Evolutionary conservation across 2,888 invertebrate species (phyloP).

Genomic region (Sinelater perroti): DNA sequence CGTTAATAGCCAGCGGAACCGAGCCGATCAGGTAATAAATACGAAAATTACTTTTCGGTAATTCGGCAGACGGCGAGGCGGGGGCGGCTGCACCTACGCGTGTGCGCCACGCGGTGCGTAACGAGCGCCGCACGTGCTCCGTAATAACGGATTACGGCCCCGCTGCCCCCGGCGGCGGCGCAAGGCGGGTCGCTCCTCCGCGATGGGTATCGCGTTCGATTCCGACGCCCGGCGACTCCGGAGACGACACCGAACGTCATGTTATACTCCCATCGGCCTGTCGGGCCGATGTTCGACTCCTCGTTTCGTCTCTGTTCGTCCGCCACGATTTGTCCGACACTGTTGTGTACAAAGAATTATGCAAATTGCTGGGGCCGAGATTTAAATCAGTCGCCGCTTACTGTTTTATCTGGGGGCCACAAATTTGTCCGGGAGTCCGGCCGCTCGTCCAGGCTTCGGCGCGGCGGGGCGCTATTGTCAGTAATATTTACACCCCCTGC

Average conservation of each 20-base stretch:
- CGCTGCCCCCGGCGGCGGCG: constrained; percentile 11
- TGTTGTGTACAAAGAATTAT: constrained; percentile 21
- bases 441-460: constrained; percentile 49
- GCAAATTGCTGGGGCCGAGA: constrained; percentile 43
- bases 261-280: constrained; percentile 49
- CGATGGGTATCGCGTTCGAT: constrained; percentile 49
- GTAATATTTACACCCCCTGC: constrained; percentile 59
- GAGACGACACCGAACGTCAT: constrained; percentile 54
- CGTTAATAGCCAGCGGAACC: too few species aligned
- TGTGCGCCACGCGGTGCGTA: constrained; percentile 37
- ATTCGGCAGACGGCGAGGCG: constrained; percentile 1
- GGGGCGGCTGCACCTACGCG: constrained; percentile 27
- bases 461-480: constrained; percentile 57
- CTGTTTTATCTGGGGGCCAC: constrained; percentile 48
- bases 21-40: background rate
- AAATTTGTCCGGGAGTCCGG: too few species aligned
- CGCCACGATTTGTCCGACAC: constrained; percentile 1
- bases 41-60: constrained; percentile 1
- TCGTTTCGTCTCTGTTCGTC: constrained; percentile 21
- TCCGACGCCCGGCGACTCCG: constrained; percentile 52
- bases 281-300: constrained; percentile 25
- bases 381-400: constrained; percentile 53
- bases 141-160: constrained; percentile 36
- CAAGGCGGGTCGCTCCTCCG: constrained; percentile 38
- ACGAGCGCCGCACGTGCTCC: constrained; percentile 37